Conservation (phyloP, 1,140 invertebrate genomes). For the Calliphora vicina region DNA sequence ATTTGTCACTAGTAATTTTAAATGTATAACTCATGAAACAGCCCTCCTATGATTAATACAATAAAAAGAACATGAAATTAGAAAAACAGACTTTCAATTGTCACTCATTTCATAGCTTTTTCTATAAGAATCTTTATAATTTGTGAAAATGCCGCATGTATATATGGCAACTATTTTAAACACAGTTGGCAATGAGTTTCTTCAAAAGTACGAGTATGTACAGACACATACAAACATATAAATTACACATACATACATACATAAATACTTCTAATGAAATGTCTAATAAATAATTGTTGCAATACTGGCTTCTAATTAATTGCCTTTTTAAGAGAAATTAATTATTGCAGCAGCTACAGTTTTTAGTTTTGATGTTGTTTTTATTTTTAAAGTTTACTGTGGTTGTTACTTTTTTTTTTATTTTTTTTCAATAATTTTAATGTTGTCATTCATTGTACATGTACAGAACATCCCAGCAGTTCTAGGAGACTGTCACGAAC, state of each 20-base stretch:
- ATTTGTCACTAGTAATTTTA: too few relatives aligned
- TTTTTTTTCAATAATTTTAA: too few relatives aligned
- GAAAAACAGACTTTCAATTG: neutral
- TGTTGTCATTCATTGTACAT: too few relatives aligned
- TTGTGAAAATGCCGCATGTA: neutral
- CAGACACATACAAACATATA: neutral
- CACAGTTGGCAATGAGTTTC: neutral
- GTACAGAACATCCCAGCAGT: too few relatives aligned
- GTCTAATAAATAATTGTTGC: neutral
- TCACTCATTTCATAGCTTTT: neutral
- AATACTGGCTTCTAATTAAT: neutral
- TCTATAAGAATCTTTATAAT: neutral
- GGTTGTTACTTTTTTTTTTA: too few relatives aligned
- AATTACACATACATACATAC: neutral
- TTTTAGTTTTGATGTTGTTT: neutral
- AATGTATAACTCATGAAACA: too few relatives aligned
- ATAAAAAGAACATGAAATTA: too few relatives aligned
- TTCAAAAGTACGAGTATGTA: neutral
- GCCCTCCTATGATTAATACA: too few relatives aligned
- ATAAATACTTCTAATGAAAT: neutral
- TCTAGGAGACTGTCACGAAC: too few relatives aligned
- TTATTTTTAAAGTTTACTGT: neutral
- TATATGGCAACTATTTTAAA: neutral
- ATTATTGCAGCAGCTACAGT: neutral
- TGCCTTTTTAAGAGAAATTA: constrained; percentile 13